These are phyloP conservation scores for Heliconius melpomene DNA, from an alignment of 1,140 invertebrate genomes.

Conservation along the genomic window DNA sequence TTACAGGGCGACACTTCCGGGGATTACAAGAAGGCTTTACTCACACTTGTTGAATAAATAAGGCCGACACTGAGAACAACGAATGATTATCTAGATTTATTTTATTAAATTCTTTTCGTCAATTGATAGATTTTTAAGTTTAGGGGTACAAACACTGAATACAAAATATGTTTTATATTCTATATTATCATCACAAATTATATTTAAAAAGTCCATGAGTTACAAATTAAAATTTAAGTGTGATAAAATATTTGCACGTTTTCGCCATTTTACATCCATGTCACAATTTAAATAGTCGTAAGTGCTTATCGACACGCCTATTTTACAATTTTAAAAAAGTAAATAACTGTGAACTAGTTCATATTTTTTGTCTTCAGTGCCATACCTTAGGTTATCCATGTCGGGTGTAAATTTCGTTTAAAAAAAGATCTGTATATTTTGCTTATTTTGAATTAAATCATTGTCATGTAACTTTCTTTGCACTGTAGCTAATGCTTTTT, in stretches of 20 bases:
- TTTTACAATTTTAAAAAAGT: neutral
- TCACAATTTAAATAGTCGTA: neutral
- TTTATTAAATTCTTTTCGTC: conserved; percentile 62
- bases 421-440: conserved; percentile 77
- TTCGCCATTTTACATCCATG: neutral
- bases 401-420: conserved; percentile 62
- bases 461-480: conserved; percentile 65
- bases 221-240: conserved; percentile 3
- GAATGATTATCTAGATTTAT: conserved; percentile 55
- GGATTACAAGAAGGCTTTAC: conserved; percentile 93
- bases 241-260: neutral
- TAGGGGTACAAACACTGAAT: conserved; percentile 45
- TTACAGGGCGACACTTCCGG: conserved; percentile 94
- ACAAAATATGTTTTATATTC: conserved; percentile 19
- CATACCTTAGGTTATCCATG: conserved; percentile 42
- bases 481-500: conserved; percentile 71
- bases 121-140: conserved; percentile 69
- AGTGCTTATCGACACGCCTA: neutral
- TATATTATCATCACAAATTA: conserved; percentile 9
- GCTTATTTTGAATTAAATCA: conserved; percentile 53
- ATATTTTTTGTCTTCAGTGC: conserved; percentile 40
- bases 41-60: conserved; percentile 88
- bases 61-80: conserved; percentile 52
- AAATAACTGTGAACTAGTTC: neutral
- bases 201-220: neutral